A percentile compares a stretch with the other conserved stretches of the same genome.
These are phyloP conservation scores for Xestia xanthographa DNA, from an alignment of 2,888 invertebrate species.

Conservation along the genomic window DNA sequence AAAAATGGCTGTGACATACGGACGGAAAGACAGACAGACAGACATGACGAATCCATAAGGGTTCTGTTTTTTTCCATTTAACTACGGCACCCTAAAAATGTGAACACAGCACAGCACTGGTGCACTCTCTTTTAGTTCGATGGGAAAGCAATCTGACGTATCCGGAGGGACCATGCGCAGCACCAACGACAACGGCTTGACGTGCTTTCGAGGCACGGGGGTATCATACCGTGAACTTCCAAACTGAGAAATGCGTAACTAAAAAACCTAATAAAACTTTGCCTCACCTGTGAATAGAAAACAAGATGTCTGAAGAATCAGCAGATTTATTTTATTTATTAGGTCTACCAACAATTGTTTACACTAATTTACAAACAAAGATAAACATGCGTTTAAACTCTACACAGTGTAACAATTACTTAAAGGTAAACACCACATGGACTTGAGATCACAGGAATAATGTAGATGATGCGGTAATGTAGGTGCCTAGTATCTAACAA, in stretches of 20 bases:
- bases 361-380: too few species aligned
- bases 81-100: too few species aligned
- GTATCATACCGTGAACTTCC: background rate
- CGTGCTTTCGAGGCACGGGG: background rate
- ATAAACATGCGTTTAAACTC: too few species aligned
- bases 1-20: too few species aligned
- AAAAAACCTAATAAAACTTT: background rate
- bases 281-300: background rate
- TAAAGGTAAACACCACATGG: too few species aligned
- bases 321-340: too few species aligned
- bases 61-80: too few species aligned
- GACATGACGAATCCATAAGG: too few species aligned
- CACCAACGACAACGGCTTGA: background rate
- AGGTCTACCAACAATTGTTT: too few species aligned
- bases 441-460: background rate
- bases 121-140: background rate
- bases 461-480: background rate
- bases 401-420: too few species aligned
- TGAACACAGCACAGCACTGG: background rate
- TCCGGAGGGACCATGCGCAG: background rate
- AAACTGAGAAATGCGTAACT: background rate
- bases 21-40: too few species aligned
- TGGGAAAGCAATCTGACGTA: background rate
- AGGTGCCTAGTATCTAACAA: background rate
- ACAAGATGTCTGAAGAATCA: background rate